phyloP scores from a whole-genome alignment of 2,113 vertebrate genomes.

The Alaudala cheleensis region DNA sequence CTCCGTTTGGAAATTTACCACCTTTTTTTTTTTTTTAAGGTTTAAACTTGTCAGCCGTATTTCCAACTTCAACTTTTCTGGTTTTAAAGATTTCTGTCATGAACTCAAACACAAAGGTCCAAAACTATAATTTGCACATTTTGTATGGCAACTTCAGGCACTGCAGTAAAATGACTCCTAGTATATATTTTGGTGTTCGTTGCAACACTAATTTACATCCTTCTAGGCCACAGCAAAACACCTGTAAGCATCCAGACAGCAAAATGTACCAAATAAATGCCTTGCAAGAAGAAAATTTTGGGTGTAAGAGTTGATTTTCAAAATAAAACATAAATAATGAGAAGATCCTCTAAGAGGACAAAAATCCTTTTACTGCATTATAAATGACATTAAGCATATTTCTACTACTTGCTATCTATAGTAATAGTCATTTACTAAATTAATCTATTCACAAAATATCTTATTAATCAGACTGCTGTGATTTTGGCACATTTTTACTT shows the following conservation, averaged over 20 bases:
- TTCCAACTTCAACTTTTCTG: background rate
- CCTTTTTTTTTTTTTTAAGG: background rate
- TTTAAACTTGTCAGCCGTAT: conserved; percentile 46
- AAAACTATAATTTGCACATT: background rate
- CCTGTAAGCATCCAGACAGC: background rate
- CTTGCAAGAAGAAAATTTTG: background rate
- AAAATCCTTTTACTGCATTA: background rate
- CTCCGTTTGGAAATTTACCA: conserved; percentile 54
- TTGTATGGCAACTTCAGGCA: background rate
- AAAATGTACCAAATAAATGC: background rate
- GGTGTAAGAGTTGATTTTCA: background rate
- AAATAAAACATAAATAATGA: background rate
- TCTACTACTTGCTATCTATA: background rate
- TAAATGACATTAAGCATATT: background rate
- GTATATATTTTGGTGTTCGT: background rate
- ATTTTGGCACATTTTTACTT: conserved; percentile 32
- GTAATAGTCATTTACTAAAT: background rate
- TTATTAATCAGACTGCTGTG: conserved; percentile 29
- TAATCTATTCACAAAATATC: background rate
- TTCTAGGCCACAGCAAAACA: background rate
- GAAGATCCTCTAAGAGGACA: background rate
- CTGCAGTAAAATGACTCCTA: background rate
- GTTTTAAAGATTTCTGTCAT: background rate
- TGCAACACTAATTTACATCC: background rate
- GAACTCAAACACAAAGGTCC: background rate